phyloP scores from a whole-genome alignment of 2,888 invertebrate species.

The Apamea crenata region DNA sequence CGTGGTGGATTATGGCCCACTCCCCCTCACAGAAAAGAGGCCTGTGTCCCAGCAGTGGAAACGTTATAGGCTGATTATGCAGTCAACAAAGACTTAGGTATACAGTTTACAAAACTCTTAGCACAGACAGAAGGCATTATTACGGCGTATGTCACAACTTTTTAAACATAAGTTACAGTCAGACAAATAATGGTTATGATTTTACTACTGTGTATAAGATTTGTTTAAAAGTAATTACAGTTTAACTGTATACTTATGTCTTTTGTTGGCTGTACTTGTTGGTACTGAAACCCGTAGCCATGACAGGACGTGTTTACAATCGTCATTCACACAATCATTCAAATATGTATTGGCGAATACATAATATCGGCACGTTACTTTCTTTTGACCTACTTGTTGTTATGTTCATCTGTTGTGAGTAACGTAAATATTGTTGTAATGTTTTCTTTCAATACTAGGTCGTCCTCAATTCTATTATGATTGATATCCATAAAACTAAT shows the following conservation, averaged over 20 bases:
- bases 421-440: conserved; percentile 47
- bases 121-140: neutral
- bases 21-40: neutral
- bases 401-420: conserved; percentile 28
- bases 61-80: neutral
- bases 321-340: conserved; percentile 59
- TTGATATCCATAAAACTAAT: conserved; percentile 33
- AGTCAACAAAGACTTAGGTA: neutral
- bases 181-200: neutral
- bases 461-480: conserved; percentile 37
- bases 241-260: neutral
- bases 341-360: conserved; percentile 58
- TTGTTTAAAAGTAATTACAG: neutral
- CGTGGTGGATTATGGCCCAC: no score
- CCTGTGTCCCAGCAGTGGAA: neutral
- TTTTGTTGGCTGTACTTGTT: conserved; percentile 22
- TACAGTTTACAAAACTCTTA: neutral
- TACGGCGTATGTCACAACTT: neutral
- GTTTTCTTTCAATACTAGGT: conserved; percentile 41
- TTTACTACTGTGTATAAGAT: neutral
- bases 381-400: conserved; percentile 70
- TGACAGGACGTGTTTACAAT: conserved; percentile 66
- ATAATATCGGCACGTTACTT: conserved; percentile 67
- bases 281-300: conserved; percentile 27
- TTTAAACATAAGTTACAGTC: neutral